Percentiles rank a stretch among this genome's conserved stretches.
phyloP scores from a whole-genome alignment of 2,113 vertebrate genomes.

The Acinonyx jubatus region DNA sequence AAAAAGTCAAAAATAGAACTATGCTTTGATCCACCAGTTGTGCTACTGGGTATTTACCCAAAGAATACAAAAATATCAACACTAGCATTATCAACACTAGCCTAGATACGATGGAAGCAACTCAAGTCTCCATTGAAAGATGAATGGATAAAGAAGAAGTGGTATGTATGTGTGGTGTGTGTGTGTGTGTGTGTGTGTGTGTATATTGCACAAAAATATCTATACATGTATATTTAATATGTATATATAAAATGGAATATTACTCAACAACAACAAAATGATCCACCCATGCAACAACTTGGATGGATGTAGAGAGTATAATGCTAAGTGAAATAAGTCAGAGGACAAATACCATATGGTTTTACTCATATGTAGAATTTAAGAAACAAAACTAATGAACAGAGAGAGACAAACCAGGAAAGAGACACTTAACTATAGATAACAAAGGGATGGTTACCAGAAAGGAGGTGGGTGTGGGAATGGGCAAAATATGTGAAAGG shows the following conservation, averaged over 20 bases:
- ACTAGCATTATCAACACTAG: neutral
- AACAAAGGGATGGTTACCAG: neutral
- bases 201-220: too few species aligned
- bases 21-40: neutral
- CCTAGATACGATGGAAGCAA: neutral
- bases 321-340: neutral
- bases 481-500: neutral
- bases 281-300: neutral
- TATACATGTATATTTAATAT: too few species aligned
- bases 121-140: neutral
- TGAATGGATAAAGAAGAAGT: neutral
- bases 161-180: neutral
- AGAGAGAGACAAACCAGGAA: neutral
- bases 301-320: neutral
- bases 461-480: neutral
- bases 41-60: neutral
- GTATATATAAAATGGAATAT: neutral
- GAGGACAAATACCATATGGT: neutral
- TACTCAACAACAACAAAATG: neutral
- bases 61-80: neutral
- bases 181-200: too few species aligned
- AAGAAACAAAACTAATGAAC: neutral
- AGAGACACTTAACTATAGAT: neutral
- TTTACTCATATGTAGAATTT: neutral
- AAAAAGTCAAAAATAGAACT: neutral